Conservation (phyloP, 2,888 invertebrate genomes). For the Parnassius orleans region DNA sequence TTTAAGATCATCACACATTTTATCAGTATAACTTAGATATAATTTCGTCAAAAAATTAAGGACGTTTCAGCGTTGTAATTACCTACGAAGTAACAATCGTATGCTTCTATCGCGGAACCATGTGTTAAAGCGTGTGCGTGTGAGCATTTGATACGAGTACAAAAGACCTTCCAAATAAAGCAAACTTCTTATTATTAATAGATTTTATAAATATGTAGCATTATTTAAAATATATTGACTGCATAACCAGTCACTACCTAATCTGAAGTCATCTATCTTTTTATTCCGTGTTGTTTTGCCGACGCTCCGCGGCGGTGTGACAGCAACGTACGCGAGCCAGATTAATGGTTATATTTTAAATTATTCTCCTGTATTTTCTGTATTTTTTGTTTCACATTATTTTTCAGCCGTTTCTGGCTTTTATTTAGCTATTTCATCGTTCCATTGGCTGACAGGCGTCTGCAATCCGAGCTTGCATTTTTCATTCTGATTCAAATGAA, state of each 20-base stretch:
- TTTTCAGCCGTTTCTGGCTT: constrained; percentile 35
- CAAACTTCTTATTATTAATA: too few species aligned
- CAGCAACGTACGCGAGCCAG: constrained; percentile 64
- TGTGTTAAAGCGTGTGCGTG: too few species aligned
- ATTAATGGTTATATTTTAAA: constrained; percentile 79
- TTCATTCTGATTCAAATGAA: constrained; percentile 49
- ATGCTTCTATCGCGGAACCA: too few species aligned
- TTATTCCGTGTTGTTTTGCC: constrained; percentile 40
- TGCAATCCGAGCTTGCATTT: constrained; percentile 58
- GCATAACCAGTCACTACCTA: constrained; percentile 11
- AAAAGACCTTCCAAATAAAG: too few species aligned
- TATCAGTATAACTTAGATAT: too few species aligned
- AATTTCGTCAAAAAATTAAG: too few species aligned
- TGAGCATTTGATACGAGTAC: too few species aligned
- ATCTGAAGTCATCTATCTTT: constrained; percentile 17
- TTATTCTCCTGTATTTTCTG: constrained; percentile 65
- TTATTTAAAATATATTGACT: neutral
- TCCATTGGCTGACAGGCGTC: constrained; percentile 40
- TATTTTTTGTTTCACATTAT: constrained; percentile 49
- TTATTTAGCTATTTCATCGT: constrained; percentile 42
- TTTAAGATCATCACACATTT: too few species aligned
- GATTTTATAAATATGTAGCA: neutral
- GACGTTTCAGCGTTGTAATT: too few species aligned
- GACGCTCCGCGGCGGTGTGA: constrained; percentile 53
- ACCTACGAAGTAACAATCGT: too few species aligned